Evolutionary conservation across 2,113 vertebrate genomes (phyloP).

Genomic region (Erpornis zantholeuca): DNA sequence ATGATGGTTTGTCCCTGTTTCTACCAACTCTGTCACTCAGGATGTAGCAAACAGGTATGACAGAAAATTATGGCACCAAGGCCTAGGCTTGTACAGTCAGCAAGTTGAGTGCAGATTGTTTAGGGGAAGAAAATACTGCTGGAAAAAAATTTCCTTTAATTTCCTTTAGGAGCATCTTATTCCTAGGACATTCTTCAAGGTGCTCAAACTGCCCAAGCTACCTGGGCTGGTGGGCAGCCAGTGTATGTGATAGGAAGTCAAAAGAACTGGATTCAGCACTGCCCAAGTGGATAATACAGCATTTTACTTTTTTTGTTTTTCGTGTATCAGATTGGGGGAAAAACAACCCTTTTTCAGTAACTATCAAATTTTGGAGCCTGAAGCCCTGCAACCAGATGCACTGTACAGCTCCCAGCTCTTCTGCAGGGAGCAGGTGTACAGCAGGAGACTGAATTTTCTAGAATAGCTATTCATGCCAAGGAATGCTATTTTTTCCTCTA

Average conservation of each 20-base stretch:
- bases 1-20: neutral
- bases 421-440: neutral
- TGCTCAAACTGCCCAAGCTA: neutral
- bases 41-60: neutral
- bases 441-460: neutral
- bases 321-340: accelerated
- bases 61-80: neutral
- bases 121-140: neutral
- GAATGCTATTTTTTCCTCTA: neutral
- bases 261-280: neutral
- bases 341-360: neutral
- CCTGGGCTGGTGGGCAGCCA: neutral
- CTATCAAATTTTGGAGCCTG: neutral
- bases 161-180: neutral
- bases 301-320: neutral
- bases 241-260: neutral
- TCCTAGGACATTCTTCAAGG: neutral
- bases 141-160: neutral
- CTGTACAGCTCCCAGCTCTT: neutral
- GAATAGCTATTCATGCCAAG: neutral
- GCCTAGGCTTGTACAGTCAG: neutral
- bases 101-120: neutral
- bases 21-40: neutral
- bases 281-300: neutral
- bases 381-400: neutral